phyloP scores from a whole-genome alignment of 2,113 vertebrate genomes.

The Nesogale talazaci region DNA sequence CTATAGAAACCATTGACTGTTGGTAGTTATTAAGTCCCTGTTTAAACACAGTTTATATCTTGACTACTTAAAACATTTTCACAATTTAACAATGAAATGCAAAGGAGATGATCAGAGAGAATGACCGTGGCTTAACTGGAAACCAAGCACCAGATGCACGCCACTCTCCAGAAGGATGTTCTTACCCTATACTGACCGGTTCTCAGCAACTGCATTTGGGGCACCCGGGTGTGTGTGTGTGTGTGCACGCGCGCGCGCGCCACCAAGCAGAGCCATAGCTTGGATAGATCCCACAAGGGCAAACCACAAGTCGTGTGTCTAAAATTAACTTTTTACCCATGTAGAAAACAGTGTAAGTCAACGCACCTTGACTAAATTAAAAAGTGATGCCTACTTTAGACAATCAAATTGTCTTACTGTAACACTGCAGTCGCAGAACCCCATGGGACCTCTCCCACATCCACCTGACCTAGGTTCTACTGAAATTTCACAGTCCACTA shows the following conservation, averaged over 20 bases:
- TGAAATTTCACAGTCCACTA: neutral
- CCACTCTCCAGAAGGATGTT: neutral
- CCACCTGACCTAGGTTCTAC: neutral
- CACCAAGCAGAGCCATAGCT: conserved; percentile 9
- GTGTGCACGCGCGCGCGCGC: too few relatives aligned
- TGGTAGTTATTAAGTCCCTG: neutral
- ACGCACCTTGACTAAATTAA: neutral
- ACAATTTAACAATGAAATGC: conserved; percentile 23
- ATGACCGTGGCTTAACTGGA: neutral
- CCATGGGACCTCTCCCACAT: neutral
- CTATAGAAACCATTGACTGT: neutral
- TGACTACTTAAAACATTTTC: neutral
- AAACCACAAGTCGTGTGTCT: neutral
- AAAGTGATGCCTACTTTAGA: neutral
- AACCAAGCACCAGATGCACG: neutral
- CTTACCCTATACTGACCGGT: neutral
- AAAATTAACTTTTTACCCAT: neutral
- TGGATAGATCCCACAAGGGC: neutral
- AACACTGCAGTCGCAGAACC: neutral
- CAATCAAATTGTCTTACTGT: neutral
- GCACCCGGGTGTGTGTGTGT: too few relatives aligned
- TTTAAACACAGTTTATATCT: neutral
- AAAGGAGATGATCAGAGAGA: neutral
- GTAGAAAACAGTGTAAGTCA: conserved; percentile 29
- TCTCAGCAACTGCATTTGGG: conserved; percentile 8